Evolutionary conservation across 2,797 vertebrate species (phyloP), one percentile per base, ranked within the genome.

Genomic region (Limnodromus scolopaceus): DNA sequence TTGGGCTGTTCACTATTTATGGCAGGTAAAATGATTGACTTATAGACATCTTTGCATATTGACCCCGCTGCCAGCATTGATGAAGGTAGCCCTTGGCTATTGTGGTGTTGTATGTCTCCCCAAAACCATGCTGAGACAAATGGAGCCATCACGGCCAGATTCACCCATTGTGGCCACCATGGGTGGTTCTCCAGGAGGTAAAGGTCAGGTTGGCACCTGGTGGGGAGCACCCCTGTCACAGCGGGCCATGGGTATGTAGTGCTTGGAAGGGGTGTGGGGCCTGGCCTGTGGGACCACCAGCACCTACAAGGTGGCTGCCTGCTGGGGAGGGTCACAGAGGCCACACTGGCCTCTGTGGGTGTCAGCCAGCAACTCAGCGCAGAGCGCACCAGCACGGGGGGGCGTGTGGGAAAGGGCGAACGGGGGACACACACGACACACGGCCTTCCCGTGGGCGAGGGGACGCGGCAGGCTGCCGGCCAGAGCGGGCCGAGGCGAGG

Each of bases 201-300:
- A 57, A 34, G 57, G 57, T 36, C 57, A 58, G 25, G 24, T 17
- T 38, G 36, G 36, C 36, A 11, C 36, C 34, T 8, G 24, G 57
- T 9, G 15, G 13, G 15, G 34, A 60, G 36, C 36, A 61, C 25
- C 58, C 36, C 23, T 58, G 34, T 36, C 36, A 61, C 58, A 15
- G 2, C 0, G 16, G 5, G 60, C n/a, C 4, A 5, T 0, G 14
- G 34, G 23, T 24, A 28, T 9, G 1, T 2, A 4, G 55, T 5
- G 38, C 13, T 30, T 32, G 16, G 36, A 32, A 16, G 10, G 11
- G 17, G 9, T 8, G 0, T 0, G 14, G 10, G 36, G 18, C 39
- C 41, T 2, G 4, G 13, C 2, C 6, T 2, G 3, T 4, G 38
- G n/a, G 16, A 12, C 8, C 10, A 25, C 71, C 18, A 13, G 13